Conservation (phyloP, 2,113 vertebrate species). For the Speoplatyrhinus poulsoni region DNA sequence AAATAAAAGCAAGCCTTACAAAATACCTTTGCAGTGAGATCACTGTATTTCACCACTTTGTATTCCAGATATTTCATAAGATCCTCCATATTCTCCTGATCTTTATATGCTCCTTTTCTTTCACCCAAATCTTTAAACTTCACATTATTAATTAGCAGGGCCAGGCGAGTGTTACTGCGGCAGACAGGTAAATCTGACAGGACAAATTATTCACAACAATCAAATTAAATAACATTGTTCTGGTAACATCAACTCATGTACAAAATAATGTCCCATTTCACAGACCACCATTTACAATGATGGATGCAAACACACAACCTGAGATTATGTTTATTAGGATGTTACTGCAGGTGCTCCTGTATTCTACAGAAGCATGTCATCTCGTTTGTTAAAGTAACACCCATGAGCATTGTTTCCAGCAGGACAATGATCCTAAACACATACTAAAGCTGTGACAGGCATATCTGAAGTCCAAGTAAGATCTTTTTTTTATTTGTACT, state of each 20-base stretch:
- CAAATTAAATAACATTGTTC: not conserved
- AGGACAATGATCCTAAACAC: too few species aligned
- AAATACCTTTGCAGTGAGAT: conserved; percentile 75
- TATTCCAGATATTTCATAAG: conserved; percentile 74
- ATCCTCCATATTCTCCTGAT: conserved; percentile 65
- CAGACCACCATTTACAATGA: too few species aligned
- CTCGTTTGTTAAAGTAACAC: too few species aligned
- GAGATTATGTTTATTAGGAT: too few species aligned
- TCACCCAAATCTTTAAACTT: conserved; percentile 39
- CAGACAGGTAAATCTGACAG: conserved; percentile 71
- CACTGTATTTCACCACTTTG: conserved; percentile 58
- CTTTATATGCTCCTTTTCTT: conserved; percentile 73
- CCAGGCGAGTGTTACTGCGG: conserved; percentile 59
- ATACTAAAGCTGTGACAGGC: too few species aligned
- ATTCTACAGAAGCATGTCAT: too few species aligned
- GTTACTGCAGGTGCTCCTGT: too few species aligned
- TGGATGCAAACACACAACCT: too few species aligned
- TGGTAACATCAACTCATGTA: not conserved
- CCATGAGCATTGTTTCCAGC: too few species aligned
- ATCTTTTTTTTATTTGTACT: too few species aligned
- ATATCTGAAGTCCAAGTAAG: too few species aligned
- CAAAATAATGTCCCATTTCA: not conserved
- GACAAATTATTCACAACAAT: conserved; percentile 4
- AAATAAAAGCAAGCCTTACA: not conserved
- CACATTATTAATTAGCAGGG: conserved; percentile 82